Evolutionary conservation across 2,888 invertebrate genomes (phyloP), one percentile per base, ranked within the genome.

Genomic region (Colletes collaris): DNA sequence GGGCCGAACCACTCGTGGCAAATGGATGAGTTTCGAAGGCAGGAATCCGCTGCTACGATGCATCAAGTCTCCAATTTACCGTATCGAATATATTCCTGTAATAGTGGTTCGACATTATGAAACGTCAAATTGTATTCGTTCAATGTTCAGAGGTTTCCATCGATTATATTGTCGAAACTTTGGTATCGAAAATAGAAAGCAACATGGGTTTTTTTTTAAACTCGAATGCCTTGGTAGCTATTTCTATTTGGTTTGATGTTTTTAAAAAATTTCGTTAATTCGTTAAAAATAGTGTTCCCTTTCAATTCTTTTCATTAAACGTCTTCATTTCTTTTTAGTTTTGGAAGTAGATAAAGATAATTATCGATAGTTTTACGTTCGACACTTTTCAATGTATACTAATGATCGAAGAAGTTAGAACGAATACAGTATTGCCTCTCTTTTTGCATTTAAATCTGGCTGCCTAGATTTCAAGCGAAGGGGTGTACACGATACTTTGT

Each of bases 11-110:
- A 56, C 19, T 60, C 40, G 37, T 81, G 81, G 84, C 80, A 83
- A 84, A 83, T 85, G 59, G 67, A 81, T 83, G 49, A 49, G 65
- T 76, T 76, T 79, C 76, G 75, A 58, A 81, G 77, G 52, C 67
- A 67, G 50, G 71, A 77, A 77, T 70, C 59, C 58, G 8, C 19
- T 40, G 6, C 6, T 40, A 4, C 5, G 44, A 13, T 35, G 49
- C 37, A 58, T 59, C 44, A 44, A 46, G 35, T 7, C n/a, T 40
- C 46, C n/a, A n/a, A 37, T 44, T 55, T 55, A 8, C 8, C 8
- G 8, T 27, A 19, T 60, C 64, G 37, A 71, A 67, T 52, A 27
- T 60, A 50, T 53, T 5, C 49, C 49, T 40, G 27, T 27, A 27
- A 27, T 44, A 19, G 37, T 37, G 58, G 59, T 49, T 58, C 35